Conservation (phyloP, 2,888 invertebrate genomes). For the Hoplodrina ambigua region DNA sequence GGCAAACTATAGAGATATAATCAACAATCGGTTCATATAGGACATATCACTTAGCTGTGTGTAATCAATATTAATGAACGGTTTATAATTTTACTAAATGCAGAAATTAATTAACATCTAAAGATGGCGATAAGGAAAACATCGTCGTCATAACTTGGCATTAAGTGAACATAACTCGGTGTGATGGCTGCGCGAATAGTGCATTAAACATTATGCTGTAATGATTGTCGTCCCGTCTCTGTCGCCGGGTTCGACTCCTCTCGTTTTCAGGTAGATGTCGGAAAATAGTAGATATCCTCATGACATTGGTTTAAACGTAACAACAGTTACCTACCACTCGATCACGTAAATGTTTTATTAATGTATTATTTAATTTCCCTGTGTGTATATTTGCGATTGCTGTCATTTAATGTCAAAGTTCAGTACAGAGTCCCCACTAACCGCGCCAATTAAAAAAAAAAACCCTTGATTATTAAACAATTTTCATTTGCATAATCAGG, state of each 20-base stretch:
- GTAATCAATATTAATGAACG: conserved; percentile 19
- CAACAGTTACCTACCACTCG: too few relatives aligned
- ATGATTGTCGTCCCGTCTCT: neutral
- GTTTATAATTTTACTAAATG: conserved; percentile 12
- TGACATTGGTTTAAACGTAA: neutral
- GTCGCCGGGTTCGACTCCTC: neutral
- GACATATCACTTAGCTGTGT: neutral
- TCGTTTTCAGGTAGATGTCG: neutral
- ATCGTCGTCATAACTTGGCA: neutral
- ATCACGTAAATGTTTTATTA: too few relatives aligned
- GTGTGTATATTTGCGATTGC: neutral
- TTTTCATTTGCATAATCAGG: neutral
- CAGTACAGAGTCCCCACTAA: neutral
- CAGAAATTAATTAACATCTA: conserved; percentile 22
- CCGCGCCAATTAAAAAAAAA: neutral
- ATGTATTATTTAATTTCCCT: too few relatives aligned
- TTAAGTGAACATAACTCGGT: conserved; percentile 3
- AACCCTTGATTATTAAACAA: neutral
- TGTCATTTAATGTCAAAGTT: neutral
- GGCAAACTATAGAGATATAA: neutral
- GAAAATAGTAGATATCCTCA: neutral
- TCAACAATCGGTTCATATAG: neutral
- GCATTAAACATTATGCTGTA: conserved; percentile 1
- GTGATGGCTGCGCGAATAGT: conserved; percentile 3
- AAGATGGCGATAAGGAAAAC: conserved; percentile 10